Evolutionary conservation across 1,140 invertebrate species (phyloP).

Genomic region (Ceratosolen solmsi): DNA sequence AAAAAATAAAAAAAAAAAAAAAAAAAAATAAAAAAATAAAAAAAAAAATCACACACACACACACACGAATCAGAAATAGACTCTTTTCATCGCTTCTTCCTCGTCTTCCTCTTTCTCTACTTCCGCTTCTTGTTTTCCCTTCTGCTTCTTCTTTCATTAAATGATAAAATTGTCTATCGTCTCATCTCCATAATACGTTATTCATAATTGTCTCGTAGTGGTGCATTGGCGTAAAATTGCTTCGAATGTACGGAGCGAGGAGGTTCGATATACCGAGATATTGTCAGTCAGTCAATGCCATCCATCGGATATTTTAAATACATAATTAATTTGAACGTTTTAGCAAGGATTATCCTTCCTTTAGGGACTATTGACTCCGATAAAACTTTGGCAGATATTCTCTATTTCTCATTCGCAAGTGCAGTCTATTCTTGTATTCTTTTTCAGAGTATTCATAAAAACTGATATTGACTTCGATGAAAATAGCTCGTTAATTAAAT

Average conservation of each 20-base stretch:
- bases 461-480: not conserved
- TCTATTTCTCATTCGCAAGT: not conserved
- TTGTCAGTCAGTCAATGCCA: too few relatives aligned
- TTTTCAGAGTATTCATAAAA: not conserved
- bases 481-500: not conserved
- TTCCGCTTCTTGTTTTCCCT: too few relatives aligned
- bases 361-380: not conserved
- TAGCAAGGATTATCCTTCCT: not conserved
- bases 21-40: too few relatives aligned
- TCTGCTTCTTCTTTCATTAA: constrained; percentile 41
- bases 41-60: constrained; percentile 68
- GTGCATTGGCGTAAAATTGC: not conserved
- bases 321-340: not conserved
- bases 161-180: constrained; percentile 8
- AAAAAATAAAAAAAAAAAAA: too few relatives aligned
- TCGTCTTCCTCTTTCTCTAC: too few relatives aligned
- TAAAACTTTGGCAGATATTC: not conserved
- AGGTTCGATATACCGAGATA: not conserved
- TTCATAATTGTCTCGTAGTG: constrained; percentile 24
- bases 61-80: constrained; percentile 65
- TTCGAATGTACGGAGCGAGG: not conserved
- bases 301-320: not conserved
- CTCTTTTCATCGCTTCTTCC: too few relatives aligned
- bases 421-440: not conserved
- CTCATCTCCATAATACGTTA: not conserved